These are phyloP conservation scores for Drosophila dives DNA, from an alignment of 2,888 invertebrate genomes.

Conservation along the genomic window DNA sequence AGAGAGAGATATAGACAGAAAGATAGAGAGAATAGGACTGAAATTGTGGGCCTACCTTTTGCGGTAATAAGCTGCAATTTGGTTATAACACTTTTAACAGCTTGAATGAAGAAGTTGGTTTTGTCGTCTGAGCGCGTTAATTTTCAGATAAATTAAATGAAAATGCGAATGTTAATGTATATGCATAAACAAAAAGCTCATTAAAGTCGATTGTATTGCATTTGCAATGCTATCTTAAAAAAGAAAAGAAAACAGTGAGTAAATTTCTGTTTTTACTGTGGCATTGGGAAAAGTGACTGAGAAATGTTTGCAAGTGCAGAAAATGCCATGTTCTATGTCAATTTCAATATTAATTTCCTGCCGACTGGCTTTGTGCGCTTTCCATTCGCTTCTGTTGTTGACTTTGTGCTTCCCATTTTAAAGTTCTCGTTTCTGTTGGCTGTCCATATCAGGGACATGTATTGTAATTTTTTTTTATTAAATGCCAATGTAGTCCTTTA, in stretches of 20 bases:
- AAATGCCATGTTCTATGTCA: neutral
- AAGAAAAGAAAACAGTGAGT: no score
- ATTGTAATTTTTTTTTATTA: neutral
- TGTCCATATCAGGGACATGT: neutral
- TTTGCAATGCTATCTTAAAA: neutral
- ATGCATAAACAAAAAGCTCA: slow-evolving; percentile 64
- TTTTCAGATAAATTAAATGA: slow-evolving; percentile 62
- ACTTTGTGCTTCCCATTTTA: neutral
- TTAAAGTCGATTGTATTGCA: slow-evolving; percentile 46
- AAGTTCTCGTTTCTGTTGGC: neutral
- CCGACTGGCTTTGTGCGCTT: neutral
- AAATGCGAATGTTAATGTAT: slow-evolving; percentile 26
- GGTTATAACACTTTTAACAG: slow-evolving; percentile 50
- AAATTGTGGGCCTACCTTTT: slow-evolving; percentile 28
- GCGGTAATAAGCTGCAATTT: slow-evolving; percentile 72
- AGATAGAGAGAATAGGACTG: slow-evolving; percentile 13
- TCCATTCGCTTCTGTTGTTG: neutral
- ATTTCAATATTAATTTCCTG: slow-evolving; percentile 15
- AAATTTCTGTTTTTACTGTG: neutral
- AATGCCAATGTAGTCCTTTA: neutral
- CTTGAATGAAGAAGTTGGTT: slow-evolving; percentile 3
- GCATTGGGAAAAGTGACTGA: neutral
- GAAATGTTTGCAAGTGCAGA: neutral
- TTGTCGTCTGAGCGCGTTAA: slow-evolving; percentile 55
- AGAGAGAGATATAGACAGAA: slow-evolving; percentile 16